Evolutionary conservation across 2,888 invertebrate genomes (phyloP), one percentile per base, ranked within the genome.

Genomic region (Uropetala carovei): DNA sequence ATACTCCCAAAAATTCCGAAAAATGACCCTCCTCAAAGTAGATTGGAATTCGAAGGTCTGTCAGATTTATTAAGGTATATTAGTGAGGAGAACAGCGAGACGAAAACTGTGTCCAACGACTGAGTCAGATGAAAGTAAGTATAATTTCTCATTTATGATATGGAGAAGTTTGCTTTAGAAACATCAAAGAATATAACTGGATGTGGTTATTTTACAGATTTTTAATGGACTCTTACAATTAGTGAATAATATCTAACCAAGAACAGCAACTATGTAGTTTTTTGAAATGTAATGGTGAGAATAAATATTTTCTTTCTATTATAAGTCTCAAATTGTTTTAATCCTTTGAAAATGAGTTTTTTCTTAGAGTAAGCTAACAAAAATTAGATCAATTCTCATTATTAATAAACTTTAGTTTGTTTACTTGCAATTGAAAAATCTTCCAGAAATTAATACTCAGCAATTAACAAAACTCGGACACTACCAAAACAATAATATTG

Each of bases 31-130:
- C 97, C 98, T 0, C 96, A 96, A 94, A 98, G 98, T 93, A 96
- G 98, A 94, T 98, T 98, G 58, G 99, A 99, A 94, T 99, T 99
- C 94, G 97, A 96, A 93, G 97, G 97, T 92, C 95, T 99, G 64
- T 98, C 97, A 94, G 99, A 99, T 95, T 95, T 99, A 64, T 95
- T 99, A 94, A 97, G 97, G 93, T 99, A 99, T 95, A 94, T 98
- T 13, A 92, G 92, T 92, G 86, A 92, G 64, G 16, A 57, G 5
- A 86, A 11, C 14, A 18, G 14, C 0, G 68, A 92, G 14, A 9
- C 10, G 56, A 92, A 81, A 57, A 16, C 75, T 30, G 14, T 30
- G 14, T 16, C 27, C 18, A 89, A 11, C 30, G 89, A 64, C 16
- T 89, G n/a, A 89, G 60, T 43, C 43, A 3, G 43, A 43, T 9